phyloP scores from a whole-genome alignment of 1,140 invertebrate species.

The Pachyrhynchus sulphureomaculatus region DNA sequence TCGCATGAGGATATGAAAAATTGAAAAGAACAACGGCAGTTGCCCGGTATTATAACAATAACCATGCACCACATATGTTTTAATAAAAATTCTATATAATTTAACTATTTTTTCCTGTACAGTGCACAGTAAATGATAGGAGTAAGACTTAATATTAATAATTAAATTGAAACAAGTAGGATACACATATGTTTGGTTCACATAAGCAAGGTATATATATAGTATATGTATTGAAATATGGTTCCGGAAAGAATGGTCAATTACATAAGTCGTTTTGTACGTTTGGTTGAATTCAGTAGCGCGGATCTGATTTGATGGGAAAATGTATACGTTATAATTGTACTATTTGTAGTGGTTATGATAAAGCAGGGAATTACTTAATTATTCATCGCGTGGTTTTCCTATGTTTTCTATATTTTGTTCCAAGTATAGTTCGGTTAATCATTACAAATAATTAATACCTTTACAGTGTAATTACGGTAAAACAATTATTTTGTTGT shows the following conservation, averaged over 20 bases:
- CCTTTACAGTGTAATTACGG: too few species aligned
- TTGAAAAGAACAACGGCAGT: conserved; percentile 12
- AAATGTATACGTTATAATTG: neutral
- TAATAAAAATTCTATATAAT: conserved; percentile 47
- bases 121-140: conserved; percentile 47
- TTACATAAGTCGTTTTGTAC: conserved; percentile 25
- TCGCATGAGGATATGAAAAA: conserved; percentile 25
- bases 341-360: neutral
- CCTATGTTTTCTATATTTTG: too few species aligned
- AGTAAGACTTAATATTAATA: conserved; percentile 45
- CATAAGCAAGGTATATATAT: conserved; percentile 34
- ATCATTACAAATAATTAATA: too few species aligned
- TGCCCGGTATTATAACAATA: conserved; percentile 39
- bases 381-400: too few species aligned
- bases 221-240: conserved; percentile 24
- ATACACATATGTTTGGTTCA: conserved; percentile 46
- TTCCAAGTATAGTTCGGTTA: too few species aligned
- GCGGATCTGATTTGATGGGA: conserved; percentile 18
- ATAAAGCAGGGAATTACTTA: neutral
- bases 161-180: conserved; percentile 45
- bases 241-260: conserved; percentile 26
- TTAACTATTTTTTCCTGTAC: conserved; percentile 45
- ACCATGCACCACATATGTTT: conserved; percentile 43
- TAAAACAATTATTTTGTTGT: too few species aligned
- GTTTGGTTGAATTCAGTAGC: conserved; percentile 7